These are phyloP conservation scores for Alcis repandata DNA, from an alignment of 2,888 invertebrate genomes.

Conservation along the genomic window DNA sequence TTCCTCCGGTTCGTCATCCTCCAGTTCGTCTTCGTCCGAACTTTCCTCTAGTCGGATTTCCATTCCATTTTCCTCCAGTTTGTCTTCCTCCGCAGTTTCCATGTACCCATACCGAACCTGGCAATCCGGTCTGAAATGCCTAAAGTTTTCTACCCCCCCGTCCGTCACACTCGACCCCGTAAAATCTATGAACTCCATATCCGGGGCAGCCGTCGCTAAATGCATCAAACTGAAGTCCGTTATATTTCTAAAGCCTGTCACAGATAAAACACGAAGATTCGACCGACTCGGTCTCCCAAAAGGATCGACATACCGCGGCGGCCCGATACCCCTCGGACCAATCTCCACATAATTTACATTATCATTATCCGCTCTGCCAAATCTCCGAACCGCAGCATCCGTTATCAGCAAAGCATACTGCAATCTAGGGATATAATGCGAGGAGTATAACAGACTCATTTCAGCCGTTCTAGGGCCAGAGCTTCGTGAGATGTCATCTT, in stretches of 20 bases:
- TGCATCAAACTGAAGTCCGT: conserved; percentile 88
- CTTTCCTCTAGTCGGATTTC: no score
- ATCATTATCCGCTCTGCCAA: conserved; percentile 69
- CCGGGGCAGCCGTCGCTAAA: conserved; percentile 87
- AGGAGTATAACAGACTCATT: conserved; percentile 9
- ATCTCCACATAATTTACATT: conserved; percentile 69
- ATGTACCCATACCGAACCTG: conserved; percentile 66
- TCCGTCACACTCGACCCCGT: conserved; percentile 88
- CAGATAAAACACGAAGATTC: conserved; percentile 79
- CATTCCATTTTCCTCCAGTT: no score
- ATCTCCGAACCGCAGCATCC: conserved; percentile 68
- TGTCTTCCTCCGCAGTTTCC: conserved; percentile 33
- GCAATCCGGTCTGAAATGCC: conserved; percentile 86
- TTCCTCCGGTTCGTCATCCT: no score
- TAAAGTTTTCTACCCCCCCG: conserved; percentile 88
- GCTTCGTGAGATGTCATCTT: background rate
- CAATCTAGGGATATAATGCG: conserved; percentile 1
- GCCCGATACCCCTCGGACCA: conserved; percentile 52
- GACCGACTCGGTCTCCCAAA: conserved; percentile 72
- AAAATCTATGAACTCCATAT: conserved; percentile 88
- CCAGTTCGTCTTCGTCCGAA: no score
- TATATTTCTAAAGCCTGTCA: conserved; percentile 87
- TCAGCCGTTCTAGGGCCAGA: background rate
- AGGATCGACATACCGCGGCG: conserved; percentile 22
- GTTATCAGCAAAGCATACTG: conserved; percentile 57